Conservation (phyloP, 2,113 vertebrate species). For the Cephalopholis sonnerati region DNA sequence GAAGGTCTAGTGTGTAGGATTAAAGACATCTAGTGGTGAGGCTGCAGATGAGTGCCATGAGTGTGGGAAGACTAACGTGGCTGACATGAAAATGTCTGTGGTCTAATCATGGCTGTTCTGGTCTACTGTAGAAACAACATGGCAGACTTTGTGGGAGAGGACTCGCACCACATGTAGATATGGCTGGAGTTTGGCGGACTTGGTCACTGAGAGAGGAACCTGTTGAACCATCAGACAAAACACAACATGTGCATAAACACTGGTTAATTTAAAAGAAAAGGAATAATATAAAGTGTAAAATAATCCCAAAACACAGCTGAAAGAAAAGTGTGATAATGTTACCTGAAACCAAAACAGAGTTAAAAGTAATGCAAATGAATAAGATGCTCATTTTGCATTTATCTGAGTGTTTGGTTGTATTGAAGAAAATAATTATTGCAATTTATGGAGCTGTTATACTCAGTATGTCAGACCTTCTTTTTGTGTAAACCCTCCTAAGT, state of each 20-base stretch:
- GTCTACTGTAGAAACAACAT: too few species aligned
- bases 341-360: constrained; percentile 5
- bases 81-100: too few species aligned
- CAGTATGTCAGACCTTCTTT: background rate
- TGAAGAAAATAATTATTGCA: background rate
- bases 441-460: background rate
- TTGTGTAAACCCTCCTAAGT: background rate
- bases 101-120: too few species aligned
- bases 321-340: background rate
- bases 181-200: too few species aligned
- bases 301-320: background rate
- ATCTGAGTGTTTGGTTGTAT: background rate
- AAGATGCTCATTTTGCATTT: background rate
- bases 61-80: too few species aligned
- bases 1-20: too few species aligned
- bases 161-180: too few species aligned
- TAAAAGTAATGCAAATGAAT: background rate
- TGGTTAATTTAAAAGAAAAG: background rate
- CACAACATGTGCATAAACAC: background rate
- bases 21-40: too few species aligned
- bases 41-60: too few species aligned
- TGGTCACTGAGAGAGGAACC: constrained; percentile 31
- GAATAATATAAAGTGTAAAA: background rate
- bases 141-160: too few species aligned
- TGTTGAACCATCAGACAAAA: background rate